These are phyloP conservation scores for Mimas tiliae DNA, from an alignment of 2,888 invertebrate species.

Conservation along the genomic window DNA sequence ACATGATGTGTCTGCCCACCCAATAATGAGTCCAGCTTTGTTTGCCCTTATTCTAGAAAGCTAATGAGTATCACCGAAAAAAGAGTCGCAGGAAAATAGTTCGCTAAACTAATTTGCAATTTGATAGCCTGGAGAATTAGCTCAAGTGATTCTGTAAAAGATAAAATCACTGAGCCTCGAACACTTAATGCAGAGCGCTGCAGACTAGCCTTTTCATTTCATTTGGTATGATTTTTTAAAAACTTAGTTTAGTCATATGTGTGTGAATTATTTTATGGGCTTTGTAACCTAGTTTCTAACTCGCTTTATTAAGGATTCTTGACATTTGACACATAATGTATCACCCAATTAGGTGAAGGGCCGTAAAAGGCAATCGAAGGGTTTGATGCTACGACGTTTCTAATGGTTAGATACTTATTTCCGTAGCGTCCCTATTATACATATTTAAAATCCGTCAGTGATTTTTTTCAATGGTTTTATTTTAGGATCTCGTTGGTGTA, in stretches of 20 bases:
- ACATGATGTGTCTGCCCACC: constrained; percentile 34
- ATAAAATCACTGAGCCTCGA: constrained; percentile 22
- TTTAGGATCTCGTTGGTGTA: too few relatives aligned
- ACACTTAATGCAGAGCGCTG: constrained; percentile 16
- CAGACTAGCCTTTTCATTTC: constrained; percentile 7
- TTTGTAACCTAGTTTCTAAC: neutral
- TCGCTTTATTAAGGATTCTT: neutral
- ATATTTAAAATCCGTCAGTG: too few relatives aligned
- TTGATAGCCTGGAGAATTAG: constrained; percentile 19
- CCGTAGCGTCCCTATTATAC: too few relatives aligned
- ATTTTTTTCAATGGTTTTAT: too few relatives aligned
- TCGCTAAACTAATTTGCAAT: constrained; percentile 25
- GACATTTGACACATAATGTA: too few relatives aligned
- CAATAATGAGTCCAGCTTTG: constrained; percentile 25
- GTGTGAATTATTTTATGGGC: neutral
- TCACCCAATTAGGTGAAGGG: too few relatives aligned
- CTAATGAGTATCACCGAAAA: constrained; percentile 18
- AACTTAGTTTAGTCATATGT: neutral
- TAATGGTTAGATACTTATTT: too few relatives aligned
- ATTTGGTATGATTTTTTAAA: constrained; percentile 12
- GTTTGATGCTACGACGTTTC: too few relatives aligned
- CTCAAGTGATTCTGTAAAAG: constrained; percentile 20
- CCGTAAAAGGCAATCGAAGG: too few relatives aligned
- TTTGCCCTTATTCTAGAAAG: constrained; percentile 4
- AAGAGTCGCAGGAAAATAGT: neutral